Percentiles rank a stretch among this genome's conserved stretches.
These are phyloP conservation scores for Trichacis sp. DNA, from an alignment of 2,888 invertebrate genomes.

Conservation along the genomic window DNA sequence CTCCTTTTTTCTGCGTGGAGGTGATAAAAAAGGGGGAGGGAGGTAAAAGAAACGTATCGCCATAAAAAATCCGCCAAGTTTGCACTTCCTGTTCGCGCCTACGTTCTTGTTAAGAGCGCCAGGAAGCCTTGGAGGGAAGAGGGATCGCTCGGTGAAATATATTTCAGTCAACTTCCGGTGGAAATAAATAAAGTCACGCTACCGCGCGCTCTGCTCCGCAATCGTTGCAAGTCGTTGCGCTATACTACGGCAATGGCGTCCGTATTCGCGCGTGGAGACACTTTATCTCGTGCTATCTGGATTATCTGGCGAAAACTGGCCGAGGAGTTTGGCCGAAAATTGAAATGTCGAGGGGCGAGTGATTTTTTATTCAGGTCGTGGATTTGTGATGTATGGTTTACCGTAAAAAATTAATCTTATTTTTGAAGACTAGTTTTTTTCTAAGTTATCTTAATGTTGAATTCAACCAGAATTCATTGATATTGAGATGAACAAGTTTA, in stretches of 20 bases:
- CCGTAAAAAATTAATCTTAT: too few relatives aligned
- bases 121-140: conserved; percentile 52
- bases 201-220: conserved; percentile 55
- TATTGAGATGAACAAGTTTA: too few relatives aligned
- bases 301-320: conserved; percentile 23
- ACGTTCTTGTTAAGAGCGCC: conserved; percentile 54
- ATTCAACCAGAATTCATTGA: too few relatives aligned
- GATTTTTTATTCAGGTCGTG: too few relatives aligned
- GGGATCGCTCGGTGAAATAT: conserved; percentile 63
- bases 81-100: conserved; percentile 67
- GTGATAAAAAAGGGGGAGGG: too few relatives aligned
- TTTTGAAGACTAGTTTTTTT: too few relatives aligned
- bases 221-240: conserved; percentile 37
- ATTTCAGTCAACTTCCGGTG: conserved; percentile 68
- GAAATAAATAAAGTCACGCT: conserved; percentile 69
- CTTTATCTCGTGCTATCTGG: conserved; percentile 64
- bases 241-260: conserved; percentile 49
- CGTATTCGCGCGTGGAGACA: conserved; percentile 57
- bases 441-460: too few relatives aligned
- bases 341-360: too few relatives aligned
- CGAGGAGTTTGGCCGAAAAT: conserved; percentile 16
- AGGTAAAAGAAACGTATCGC: too few relatives aligned
- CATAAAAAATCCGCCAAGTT: conserved; percentile 67
- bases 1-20: too few relatives aligned
- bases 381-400: too few relatives aligned